Conservation (phyloP, 2,797 vertebrate genomes). For the Sarcophilus harrisii region DNA sequence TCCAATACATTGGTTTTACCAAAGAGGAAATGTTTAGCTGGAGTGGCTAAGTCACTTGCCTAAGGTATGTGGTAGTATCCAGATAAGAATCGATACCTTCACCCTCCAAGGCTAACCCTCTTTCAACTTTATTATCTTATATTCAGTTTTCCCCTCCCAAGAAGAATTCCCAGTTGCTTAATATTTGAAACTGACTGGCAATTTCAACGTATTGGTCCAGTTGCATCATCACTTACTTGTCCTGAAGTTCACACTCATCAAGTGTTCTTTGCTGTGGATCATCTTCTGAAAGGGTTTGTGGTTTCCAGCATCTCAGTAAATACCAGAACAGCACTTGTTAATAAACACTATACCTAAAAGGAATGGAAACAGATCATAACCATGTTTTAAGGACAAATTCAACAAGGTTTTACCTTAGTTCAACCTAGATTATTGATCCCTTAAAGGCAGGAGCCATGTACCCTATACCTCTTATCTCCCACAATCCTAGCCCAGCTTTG, state of each 20-base stretch:
- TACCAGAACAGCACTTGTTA: background rate
- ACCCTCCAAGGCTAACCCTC: background rate
- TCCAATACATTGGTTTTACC: background rate
- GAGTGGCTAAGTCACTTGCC: background rate
- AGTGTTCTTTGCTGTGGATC: background rate
- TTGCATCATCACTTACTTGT: background rate
- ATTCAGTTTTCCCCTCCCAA: background rate
- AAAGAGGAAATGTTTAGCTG: background rate
- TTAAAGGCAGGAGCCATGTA: background rate
- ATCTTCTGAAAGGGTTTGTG: slow-evolving; percentile 19
- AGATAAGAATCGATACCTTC: background rate
- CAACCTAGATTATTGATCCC: slow-evolving; percentile 1
- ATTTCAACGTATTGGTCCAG: background rate
- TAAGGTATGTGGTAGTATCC: background rate
- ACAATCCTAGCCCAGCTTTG: background rate
- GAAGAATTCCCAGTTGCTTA: background rate
- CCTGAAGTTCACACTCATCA: background rate
- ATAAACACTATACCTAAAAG: background rate
- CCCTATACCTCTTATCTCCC: background rate
- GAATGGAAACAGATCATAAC: background rate
- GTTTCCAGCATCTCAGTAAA: background rate
- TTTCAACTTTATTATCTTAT: background rate
- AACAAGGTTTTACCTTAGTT: background rate
- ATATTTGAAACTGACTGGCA: background rate
- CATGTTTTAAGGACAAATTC: background rate